Base-by-base conservation (phyloP, 2,888 invertebrate species). In the Drosophila histrio region DNA sequence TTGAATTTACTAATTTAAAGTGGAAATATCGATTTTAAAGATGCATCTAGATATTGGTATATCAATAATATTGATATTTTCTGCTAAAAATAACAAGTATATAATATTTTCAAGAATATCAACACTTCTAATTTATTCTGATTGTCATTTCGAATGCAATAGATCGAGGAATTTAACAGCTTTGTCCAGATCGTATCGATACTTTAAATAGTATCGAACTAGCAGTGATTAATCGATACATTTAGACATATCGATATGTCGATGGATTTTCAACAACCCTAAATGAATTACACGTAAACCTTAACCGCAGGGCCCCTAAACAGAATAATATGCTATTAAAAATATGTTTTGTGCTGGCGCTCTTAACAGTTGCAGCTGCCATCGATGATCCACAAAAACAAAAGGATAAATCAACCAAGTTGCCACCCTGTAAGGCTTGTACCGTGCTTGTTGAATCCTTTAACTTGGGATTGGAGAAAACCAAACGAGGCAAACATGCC, bases 401-500 rank as follows among this genome's bases (percentile, higher is more conserved):
- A 50, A 89, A 89, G 30, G 89, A 88, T 32, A 90, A 89, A 69
- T 89, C 93, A 9, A 92, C 93, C 26, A 93, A 91, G 72, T 91
- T 96, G 47, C 96, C 96, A 9, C 95, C 96, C 5, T 97, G 97
- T 91, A 95, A 95, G 82, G 94, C 96, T 0, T 97, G 97, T 90
- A 95, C 94, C 89, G 90, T 94, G 72, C 94, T 96, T 53, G 93
- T 95, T 2, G 94, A 95, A 26, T 97, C 97, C 1, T 96, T 97
- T 85, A 94, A 94, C 89, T 94, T 94, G 72, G 97, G 97, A 2
- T 92, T 98, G 73, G 95, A 96, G 69, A 94, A 94, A 76, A 98
- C 98, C 0, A 93, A 95, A n/a, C 94, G 96, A 79, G 96, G 96
- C 9, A 97, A 97, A 91, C 97, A 96, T 92, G 98, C 97, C 82